Conservation (phyloP, 2,888 invertebrate species). For the Cantharis rufa region DNA sequence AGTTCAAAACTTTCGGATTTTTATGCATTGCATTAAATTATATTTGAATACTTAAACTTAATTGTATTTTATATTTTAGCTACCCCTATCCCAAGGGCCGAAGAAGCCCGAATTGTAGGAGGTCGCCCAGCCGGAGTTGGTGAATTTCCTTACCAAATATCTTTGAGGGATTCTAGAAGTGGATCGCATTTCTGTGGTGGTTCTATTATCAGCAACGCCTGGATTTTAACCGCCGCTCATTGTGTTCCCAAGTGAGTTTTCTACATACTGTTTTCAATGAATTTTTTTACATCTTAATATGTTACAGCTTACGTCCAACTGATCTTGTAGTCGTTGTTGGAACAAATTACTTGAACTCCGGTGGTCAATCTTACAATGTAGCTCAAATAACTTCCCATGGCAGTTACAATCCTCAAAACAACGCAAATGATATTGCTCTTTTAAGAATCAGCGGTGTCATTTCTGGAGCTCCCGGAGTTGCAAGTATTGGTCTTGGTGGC, state of each 20-base stretch:
- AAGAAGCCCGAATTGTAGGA: not conserved
- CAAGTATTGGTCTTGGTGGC: not conserved
- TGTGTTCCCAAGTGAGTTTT: not conserved
- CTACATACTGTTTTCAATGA: not conserved
- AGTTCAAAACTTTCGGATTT: no score
- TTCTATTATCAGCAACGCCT: not conserved
- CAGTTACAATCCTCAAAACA: conserved; percentile 48
- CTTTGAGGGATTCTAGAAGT: not conserved
- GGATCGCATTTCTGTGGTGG: not conserved
- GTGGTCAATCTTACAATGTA: conserved; percentile 46
- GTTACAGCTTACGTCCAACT: not conserved
- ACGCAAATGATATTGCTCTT: conserved; percentile 34
- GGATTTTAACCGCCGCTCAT: not conserved
- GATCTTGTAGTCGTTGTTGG: not conserved
- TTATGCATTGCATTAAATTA: no score
- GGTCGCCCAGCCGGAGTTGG: not conserved
- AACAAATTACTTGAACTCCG: not conserved
- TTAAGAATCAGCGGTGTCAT: conserved; percentile 20
- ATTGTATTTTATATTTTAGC: not conserved
- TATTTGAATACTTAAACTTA: no score
- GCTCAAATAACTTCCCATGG: conserved; percentile 54
- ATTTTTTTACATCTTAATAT: not conserved
- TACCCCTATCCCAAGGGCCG: not conserved
- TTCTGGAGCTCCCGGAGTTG: not conserved
- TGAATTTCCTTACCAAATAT: not conserved